Evolutionary conservation across 2,113 vertebrate species (phyloP).

Genomic region (Circaetus cinerascens): DNA sequence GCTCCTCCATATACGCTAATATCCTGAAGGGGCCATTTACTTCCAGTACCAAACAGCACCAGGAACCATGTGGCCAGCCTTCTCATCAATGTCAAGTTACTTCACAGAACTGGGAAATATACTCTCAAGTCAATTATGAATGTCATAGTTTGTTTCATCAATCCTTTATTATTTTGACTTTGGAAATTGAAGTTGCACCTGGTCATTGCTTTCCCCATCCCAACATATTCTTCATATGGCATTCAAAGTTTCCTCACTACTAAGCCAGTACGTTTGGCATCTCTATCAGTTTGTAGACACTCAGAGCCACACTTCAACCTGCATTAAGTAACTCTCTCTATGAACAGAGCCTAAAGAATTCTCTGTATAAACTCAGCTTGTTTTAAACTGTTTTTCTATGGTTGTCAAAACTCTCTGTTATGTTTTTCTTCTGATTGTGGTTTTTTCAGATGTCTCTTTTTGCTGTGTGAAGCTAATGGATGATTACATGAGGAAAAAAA

Average conservation of each 20-base stretch:
- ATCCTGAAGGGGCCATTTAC: neutral
- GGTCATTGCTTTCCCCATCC: neutral
- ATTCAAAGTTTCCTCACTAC: neutral
- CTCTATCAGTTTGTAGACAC: neutral
- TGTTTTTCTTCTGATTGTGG: neutral
- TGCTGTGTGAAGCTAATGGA: neutral
- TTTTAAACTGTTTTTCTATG: neutral
- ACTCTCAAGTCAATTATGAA: neutral
- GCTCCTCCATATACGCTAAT: neutral
- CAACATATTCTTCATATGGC: neutral
- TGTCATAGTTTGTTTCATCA: neutral
- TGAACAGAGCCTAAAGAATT: neutral
- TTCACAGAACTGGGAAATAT: neutral
- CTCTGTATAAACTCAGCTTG: neutral
- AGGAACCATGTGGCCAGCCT: neutral
- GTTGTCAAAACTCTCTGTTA: neutral
- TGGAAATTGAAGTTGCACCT: neutral
- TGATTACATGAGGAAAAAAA: neutral
- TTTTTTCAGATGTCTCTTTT: neutral
- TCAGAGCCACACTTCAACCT: neutral
- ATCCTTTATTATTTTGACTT: neutral
- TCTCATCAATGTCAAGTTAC: neutral
- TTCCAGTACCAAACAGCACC: neutral
- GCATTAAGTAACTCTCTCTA: neutral
- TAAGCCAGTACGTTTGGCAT: neutral